Evolutionary conservation across 2,888 invertebrate species (phyloP), one percentile per base, ranked within the genome.

Genomic region (Macaria notata): DNA sequence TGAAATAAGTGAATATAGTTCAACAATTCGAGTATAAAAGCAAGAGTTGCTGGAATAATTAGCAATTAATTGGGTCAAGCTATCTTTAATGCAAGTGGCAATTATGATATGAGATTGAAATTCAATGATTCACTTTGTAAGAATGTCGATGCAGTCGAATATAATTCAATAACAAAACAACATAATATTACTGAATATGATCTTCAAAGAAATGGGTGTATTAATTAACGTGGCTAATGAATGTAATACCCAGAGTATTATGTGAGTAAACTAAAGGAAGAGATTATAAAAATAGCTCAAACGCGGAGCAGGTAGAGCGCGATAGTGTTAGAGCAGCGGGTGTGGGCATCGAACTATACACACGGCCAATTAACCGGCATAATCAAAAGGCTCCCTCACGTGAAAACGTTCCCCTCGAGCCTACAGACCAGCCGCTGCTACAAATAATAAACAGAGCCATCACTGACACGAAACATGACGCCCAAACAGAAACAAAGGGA

Each of bases 391-490:
- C 65, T 78, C 78, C 79, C 78, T 75, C 73, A 71, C 73, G 72
- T 76, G 74, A 73, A 74, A 75, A 68, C 67, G 66, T 75, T 76
- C 77, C 74, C 77, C 73, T 71, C 63, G 64, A 54, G 57, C 69
- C 65, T 4, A 41, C 41, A 9, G 65, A 70, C 68, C 72, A 59
- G 66, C 64, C 71, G 61, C 68, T 65, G 81, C 76, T 81, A 81
- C 72, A 84, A 82, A 84, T 81, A 84, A 82, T 81, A 82, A 84
- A 88, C 87, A 85, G 77, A 78, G 77, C 74, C 75, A 71, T 73
- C 76, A 73, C 80, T 76, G 81, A 83, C 79, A 79, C 76, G 82
- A 81, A 85, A 82, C 84, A 80, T 80, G 75, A 81, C 69, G 78
- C 76, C 75, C 68, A 65, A 19, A 70, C 76, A 81, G 79, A 84